Evolutionary conservation across 1,140 invertebrate genomes (phyloP).

Genomic region (Sitobion miscanthi): DNA sequence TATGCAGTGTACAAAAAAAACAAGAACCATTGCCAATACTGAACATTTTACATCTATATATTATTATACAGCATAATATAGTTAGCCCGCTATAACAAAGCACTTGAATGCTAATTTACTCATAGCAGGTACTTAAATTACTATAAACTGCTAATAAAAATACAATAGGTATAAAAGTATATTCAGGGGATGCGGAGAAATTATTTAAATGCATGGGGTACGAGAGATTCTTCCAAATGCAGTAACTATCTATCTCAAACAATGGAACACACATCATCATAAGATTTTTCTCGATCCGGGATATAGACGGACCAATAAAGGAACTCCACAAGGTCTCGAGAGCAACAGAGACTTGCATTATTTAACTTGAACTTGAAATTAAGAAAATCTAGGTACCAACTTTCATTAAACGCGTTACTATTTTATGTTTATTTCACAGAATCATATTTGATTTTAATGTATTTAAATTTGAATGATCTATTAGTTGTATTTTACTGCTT

Average conservation of each 20-base stretch:
- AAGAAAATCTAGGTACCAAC: not conserved
- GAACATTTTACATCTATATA: no score
- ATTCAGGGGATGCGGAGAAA: no score
- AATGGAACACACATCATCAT: no score
- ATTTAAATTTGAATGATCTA: not conserved
- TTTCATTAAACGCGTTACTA: not conserved
- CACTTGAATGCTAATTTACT: not conserved
- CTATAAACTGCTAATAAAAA: not conserved
- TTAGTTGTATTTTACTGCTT: not conserved
- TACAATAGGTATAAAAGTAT: not conserved
- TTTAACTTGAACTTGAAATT: not conserved
- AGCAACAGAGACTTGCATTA: not conserved
- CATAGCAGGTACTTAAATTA: not conserved
- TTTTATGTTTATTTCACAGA: not conserved
- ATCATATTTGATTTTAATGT: not conserved
- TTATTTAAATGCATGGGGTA: no score
- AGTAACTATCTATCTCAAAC: no score
- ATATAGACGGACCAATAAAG: no score
- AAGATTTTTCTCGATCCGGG: no score
- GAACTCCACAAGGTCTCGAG: no score
- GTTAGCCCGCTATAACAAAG: not conserved
- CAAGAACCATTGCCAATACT: not conserved
- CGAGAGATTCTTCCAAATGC: no score
- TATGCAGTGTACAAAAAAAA: not conserved
- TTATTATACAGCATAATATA: no score